Conservation (phyloP, 2,888 invertebrate species). For the Apantesis nais region DNA sequence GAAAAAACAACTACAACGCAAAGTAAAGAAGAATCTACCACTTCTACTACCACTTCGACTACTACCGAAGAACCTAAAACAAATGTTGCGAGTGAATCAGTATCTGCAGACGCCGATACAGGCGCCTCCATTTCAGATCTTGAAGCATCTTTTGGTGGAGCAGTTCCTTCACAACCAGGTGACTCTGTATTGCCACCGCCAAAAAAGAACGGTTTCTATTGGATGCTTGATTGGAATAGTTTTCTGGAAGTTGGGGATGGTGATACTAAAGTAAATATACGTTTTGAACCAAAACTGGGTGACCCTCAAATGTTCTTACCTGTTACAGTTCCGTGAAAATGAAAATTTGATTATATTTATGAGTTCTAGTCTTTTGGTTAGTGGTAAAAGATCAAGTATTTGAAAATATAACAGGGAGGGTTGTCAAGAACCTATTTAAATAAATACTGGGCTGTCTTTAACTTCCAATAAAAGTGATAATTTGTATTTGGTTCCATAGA, state of each 20-base stretch:
- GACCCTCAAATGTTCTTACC: conserved; percentile 92
- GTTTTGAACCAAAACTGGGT: conserved; percentile 92
- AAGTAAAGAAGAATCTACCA: conserved; percentile 3
- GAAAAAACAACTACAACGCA: conserved; percentile 43
- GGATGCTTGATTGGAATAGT: conserved; percentile 94
- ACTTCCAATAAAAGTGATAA: background rate
- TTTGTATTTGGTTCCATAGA: conserved; percentile 11
- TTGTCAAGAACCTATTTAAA: background rate
- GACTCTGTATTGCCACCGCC: conserved; percentile 88
- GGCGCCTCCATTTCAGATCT: conserved; percentile 87
- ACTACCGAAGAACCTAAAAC: conserved; percentile 58
- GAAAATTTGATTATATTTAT: conserved; percentile 46
- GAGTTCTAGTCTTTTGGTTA: conserved; percentile 62
- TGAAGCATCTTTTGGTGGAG: conserved; percentile 92
- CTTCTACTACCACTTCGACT: conserved; percentile 46
- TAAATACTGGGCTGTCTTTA: background rate
- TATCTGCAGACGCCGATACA: conserved; percentile 78
- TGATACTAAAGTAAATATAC: too few species aligned
- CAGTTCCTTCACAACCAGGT: conserved; percentile 83
- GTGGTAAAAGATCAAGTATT: conserved; percentile 62
- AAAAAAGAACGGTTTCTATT: conserved; percentile 92
- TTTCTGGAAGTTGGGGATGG: conserved; percentile 94
- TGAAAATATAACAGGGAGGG: conserved; percentile 20
- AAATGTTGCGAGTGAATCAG: conserved; percentile 59
- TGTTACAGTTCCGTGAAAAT: conserved; percentile 88